These are phyloP conservation scores for Diuraphis noxia DNA, from an alignment of 1,140 invertebrate species.

Conservation along the genomic window DNA sequence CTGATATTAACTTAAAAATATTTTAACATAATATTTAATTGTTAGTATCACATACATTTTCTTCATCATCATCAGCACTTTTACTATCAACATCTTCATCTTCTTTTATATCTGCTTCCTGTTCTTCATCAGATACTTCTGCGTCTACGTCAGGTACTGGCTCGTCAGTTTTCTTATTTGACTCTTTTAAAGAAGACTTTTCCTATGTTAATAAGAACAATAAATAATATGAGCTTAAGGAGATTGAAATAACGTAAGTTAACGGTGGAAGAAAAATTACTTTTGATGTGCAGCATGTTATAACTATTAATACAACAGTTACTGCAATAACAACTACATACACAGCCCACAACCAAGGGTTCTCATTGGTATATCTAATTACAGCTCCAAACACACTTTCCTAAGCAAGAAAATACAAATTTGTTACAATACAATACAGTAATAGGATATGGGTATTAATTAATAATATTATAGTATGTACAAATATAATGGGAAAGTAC, in stretches of 20 bases:
- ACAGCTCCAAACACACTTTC: slow-evolving; percentile 62
- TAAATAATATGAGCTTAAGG: background rate
- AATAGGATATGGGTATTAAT: background rate
- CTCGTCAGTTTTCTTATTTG: slow-evolving; percentile 69
- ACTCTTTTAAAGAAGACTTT: slow-evolving; percentile 58
- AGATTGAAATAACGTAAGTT: slow-evolving; percentile 15
- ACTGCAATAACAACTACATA: slow-evolving; percentile 77
- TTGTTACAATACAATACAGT: background rate
- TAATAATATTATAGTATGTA: background rate
- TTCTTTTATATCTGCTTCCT: slow-evolving; percentile 55
- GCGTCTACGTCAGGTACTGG: slow-evolving; percentile 61
- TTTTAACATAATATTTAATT: background rate
- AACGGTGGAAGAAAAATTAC: slow-evolving; percentile 50
- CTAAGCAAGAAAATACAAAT: slow-evolving; percentile 19
- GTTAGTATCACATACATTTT: slow-evolving; percentile 16
- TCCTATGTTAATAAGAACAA: slow-evolving; percentile 57
- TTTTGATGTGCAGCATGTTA: slow-evolving; percentile 50
- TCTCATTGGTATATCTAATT: slow-evolving; percentile 82
- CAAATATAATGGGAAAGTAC: background rate
- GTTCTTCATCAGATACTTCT: slow-evolving; percentile 58
- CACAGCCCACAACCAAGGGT: slow-evolving; percentile 89
- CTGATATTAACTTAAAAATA: background rate
- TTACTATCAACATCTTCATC: slow-evolving; percentile 57
- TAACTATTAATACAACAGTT: slow-evolving; percentile 47
- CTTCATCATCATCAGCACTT: slow-evolving; percentile 56